phyloP scores from a whole-genome alignment of 1,140 invertebrate species.

The Liolophura sinensis region DNA sequence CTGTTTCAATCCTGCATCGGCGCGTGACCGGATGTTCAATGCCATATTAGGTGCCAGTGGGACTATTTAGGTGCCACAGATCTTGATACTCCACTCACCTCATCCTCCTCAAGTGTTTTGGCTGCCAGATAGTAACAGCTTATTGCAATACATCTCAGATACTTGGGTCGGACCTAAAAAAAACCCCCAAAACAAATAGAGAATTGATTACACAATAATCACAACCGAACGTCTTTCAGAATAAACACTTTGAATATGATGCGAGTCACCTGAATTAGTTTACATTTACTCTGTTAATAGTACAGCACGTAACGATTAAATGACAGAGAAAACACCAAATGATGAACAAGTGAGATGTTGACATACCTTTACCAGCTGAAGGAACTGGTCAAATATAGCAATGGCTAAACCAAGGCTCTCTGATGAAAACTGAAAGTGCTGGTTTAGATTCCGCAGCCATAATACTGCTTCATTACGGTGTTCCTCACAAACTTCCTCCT shows the following conservation, averaged over 20 bases:
- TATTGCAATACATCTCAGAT: slow-evolving; percentile 55
- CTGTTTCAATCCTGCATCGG: no score
- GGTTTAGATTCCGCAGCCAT: slow-evolving; percentile 46
- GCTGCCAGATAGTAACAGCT: slow-evolving; percentile 57
- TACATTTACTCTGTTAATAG: neutral
- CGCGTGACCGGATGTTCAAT: no score
- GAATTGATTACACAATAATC: neutral
- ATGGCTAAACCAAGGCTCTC: slow-evolving; percentile 51
- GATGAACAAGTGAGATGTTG: neutral
- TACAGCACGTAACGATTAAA: neutral
- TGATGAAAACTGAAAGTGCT: slow-evolving; percentile 48
- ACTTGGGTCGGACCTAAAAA: slow-evolving; percentile 54
- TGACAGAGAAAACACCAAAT: neutral
- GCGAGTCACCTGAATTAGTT: neutral
- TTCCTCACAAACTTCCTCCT: slow-evolving; percentile 35
- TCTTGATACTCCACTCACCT: slow-evolving; percentile 34
- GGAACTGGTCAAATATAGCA: slow-evolving; percentile 50
- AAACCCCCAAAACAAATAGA: neutral
- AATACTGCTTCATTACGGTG: slow-evolving; percentile 45
- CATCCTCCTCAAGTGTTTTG: slow-evolving; percentile 59
- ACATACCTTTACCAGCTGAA: slow-evolving; percentile 52
- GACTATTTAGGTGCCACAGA: no score
- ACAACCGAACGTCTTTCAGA: slow-evolving; percentile 8
- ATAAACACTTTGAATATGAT: neutral
- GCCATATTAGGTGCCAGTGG: no score